These are phyloP conservation scores for Galendromus occidentalis DNA, from an alignment of 1,140 invertebrate species.

Conservation along the genomic window DNA sequence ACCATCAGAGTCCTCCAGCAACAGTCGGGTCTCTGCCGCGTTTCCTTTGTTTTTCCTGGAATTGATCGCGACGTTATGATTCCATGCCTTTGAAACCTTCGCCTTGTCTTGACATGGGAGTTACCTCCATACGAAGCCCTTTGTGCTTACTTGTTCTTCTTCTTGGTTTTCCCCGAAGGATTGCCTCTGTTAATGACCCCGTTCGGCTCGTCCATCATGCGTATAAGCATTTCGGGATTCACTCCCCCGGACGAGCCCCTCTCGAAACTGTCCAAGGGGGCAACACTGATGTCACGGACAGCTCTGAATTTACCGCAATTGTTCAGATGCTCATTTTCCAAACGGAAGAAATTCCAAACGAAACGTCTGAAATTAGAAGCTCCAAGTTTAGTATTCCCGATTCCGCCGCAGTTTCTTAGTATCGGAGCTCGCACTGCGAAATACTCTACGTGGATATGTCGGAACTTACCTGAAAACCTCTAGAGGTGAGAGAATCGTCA, in stretches of 20 bases:
- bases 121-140: background rate
- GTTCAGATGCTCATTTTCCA: constrained; percentile 98
- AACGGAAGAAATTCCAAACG: constrained; percentile 98
- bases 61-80: background rate
- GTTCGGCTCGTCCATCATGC: constrained; percentile 87
- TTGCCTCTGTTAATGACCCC: constrained; percentile 29
- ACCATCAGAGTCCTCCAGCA: background rate
- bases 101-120: background rate
- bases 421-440: background rate
- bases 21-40: background rate
- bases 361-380: constrained; percentile 47
- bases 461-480: constrained; percentile 66
- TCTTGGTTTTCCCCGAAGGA: background rate
- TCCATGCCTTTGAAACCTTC: background rate
- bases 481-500: constrained; percentile 63
- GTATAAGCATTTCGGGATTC: constrained; percentile 41
- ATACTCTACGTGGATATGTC: background rate
- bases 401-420: too few relatives aligned
- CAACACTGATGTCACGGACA: constrained; percentile 91
- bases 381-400: background rate
- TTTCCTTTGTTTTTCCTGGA: background rate
- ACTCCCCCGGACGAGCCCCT: constrained; percentile 34
- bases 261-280: constrained; percentile 80
- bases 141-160: background rate
- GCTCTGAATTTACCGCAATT: constrained; percentile 99